phyloP scores from a whole-genome alignment of 2,113 vertebrate species.

The Rattus norvegicus region GRCr8 NC_086035.1:17287001-17287500 shows the following conservation, averaged over 20 bases:
- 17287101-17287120: neutral
- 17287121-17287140: neutral
- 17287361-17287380: neutral
- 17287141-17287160: neutral
- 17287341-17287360: neutral
- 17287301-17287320: neutral
- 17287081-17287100: neutral
- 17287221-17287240: neutral
- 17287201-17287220: neutral
- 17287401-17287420: neutral
- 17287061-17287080: neutral
- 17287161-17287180: neutral
- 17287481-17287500: neutral
- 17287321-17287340: neutral
- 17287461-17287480: neutral
- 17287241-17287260: too few species aligned
- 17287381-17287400: too few species aligned
- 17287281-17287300: neutral
- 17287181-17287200: neutral
- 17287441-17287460: neutral
- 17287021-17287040: neutral
- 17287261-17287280: neutral
- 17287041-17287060: neutral
- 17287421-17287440: neutral
- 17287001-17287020: neutral